Evolutionary conservation across 1,140 invertebrate genomes (phyloP), one percentile per base, ranked within the genome.

Genomic region (Drosophila carrolli): DNA sequence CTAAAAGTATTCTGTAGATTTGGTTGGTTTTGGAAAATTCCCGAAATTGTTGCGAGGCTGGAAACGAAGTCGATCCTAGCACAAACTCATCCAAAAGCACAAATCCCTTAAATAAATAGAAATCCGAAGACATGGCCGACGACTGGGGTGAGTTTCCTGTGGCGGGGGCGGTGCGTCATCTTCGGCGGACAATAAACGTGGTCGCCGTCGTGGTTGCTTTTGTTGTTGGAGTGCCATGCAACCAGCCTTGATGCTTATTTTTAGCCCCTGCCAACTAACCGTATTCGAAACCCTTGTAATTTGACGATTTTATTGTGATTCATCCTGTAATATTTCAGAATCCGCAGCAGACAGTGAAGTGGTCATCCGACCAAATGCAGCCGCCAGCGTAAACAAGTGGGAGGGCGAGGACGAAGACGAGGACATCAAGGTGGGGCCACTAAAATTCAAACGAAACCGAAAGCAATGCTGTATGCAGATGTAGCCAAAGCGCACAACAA

Each of bases 321-420:
- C 58, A 50, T 48, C 27, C 55, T 44, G 13, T 58, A 44, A 41
- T 40, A 43, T 66, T 43, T 35, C 65, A 92, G 91, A 92, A 78
- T 81, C 85, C 63, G 81, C 83, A 53, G 91, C 89, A 51, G 88
- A 92, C 57, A 81, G 77, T 40, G 89, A 92, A 59, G 74, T 91
- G 13, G 76, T 92, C 29, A 84, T 91, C 66, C 76, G 51, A 13
- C 90, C 90, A 10, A 91, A 79, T 68, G 70, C 68, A 47, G 51
- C 76, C 40, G 75, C 63, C 54, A 81, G 79, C 59, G 74, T 91
- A 58, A 96, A 97, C 93, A 97, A 96, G 94, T 97, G 97, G 97
- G 96, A 96, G 92, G 97, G 96, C 57, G 97, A 98, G 92, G 97
- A 98, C 91, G 96, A 97, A 80, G 96, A 96, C 65, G 96, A 97